Conservation (phyloP, 2,797 vertebrate genomes). For the Ispidina picta region DNA sequence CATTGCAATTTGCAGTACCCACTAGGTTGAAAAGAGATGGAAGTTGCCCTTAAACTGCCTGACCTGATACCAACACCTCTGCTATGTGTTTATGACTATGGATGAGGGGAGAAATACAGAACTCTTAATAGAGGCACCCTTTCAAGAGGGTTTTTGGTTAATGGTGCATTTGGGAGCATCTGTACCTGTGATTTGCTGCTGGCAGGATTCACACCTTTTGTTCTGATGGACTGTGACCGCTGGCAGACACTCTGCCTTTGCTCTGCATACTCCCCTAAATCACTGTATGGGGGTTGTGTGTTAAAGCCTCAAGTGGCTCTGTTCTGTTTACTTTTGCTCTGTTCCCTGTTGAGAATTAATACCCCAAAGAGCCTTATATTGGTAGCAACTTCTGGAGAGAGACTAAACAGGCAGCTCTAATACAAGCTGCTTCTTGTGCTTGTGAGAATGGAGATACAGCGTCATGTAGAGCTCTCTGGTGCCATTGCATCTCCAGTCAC, state of each 20-base stretch:
- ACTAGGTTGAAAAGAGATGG: not conserved
- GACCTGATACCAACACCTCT: not conserved
- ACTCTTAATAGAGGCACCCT: not conserved
- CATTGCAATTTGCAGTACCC: not conserved
- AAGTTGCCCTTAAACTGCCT: not conserved
- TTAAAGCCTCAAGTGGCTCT: not conserved
- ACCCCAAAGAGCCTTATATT: not conserved
- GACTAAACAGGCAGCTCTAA: not conserved
- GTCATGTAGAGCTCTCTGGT: not conserved
- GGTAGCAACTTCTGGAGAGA: not conserved
- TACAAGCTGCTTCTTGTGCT: not conserved
- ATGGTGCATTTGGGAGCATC: not conserved
- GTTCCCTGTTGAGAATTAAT: not conserved
- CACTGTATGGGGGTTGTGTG: accelerated
- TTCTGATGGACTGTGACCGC: not conserved
- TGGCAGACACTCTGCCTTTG: not conserved
- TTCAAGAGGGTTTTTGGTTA: not conserved
- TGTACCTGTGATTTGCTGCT: not conserved
- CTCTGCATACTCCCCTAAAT: not conserved
- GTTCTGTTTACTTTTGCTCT: not conserved
- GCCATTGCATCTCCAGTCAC: accelerated
- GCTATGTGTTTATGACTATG: not conserved
- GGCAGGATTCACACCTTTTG: not conserved
- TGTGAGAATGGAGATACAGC: not conserved
- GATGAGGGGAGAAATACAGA: not conserved